These are phyloP conservation scores for Pundamilia nyererei DNA, from an alignment of 2,113 vertebrate species.

Conservation along the genomic window DNA sequence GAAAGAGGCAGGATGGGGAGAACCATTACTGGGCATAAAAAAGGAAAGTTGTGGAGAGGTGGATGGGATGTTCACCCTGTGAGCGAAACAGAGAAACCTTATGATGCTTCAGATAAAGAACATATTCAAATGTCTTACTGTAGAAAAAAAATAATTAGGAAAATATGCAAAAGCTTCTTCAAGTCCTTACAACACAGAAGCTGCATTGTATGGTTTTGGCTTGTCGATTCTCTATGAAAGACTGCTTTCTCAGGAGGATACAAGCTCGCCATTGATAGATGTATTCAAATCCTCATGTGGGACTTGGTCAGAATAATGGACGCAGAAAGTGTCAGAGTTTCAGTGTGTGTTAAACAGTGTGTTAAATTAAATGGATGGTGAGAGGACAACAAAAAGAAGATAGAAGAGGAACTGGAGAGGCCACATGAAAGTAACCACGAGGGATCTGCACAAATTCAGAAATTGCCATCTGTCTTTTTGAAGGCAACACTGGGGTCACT, in stretches of 20 bases:
- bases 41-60: not conserved
- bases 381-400: not conserved
- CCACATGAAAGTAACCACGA: not conserved
- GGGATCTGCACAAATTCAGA: not conserved
- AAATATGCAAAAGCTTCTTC: conserved; percentile 46
- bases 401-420: not conserved
- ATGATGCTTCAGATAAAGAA: conserved; percentile 46
- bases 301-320: not conserved
- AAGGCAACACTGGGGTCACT: not conserved
- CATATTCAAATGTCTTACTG: conserved; percentile 14
- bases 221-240: conserved; percentile 1
- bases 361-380: not conserved
- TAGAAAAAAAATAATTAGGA: conserved; percentile 27
- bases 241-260: conserved; percentile 10
- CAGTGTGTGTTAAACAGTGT: not conserved
- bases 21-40: not conserved
- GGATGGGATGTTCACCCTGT: not conserved
- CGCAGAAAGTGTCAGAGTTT: not conserved
- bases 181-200: conserved; percentile 28
- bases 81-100: conserved; percentile 27
- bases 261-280: conserved; percentile 22
- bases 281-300: not conserved
- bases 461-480: not conserved
- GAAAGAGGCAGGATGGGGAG: not conserved
- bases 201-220: conserved; percentile 50